Evolutionary conservation across 2,797 vertebrate species (phyloP).

Genomic region (Zenarchopterus dispar): DNA sequence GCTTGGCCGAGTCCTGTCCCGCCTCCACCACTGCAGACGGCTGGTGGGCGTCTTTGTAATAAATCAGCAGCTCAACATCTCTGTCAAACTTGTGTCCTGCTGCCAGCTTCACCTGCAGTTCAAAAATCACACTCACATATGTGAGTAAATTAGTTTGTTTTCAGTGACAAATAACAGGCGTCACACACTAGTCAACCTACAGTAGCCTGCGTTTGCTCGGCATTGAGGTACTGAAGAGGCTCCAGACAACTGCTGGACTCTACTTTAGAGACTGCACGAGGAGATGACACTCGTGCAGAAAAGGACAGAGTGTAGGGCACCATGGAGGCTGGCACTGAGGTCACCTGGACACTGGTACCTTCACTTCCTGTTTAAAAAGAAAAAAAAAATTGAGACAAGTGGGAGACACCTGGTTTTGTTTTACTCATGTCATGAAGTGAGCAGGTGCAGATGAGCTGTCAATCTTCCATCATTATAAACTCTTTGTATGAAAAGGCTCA

Average conservation of each 20-base stretch:
- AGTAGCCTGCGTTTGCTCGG: conserved; percentile 79
- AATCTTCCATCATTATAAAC: neutral
- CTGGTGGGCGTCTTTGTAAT: conserved; percentile 82
- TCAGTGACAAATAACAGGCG: neutral
- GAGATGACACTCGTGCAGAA: conserved; percentile 74
- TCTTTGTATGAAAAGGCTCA: neutral
- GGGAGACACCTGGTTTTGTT: neutral
- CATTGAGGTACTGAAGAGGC: conserved; percentile 74
- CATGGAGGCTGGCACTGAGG: conserved; percentile 63
- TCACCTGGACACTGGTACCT: conserved; percentile 53
- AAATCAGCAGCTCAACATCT: conserved; percentile 86
- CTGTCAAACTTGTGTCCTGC: conserved; percentile 82
- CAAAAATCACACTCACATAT: neutral
- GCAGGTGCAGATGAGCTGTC: neutral
- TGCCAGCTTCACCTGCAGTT: conserved; percentile 8
- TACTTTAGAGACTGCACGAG: conserved; percentile 79
- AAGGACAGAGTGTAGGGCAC: conserved; percentile 84
- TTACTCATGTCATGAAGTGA: neutral
- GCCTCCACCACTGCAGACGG: conserved; percentile 84
- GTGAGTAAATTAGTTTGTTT: neutral
- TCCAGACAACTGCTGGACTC: conserved; percentile 83
- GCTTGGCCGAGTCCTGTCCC: conserved; percentile 59
- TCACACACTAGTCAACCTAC: conserved; percentile 70
- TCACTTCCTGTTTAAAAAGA: conserved; percentile 41
- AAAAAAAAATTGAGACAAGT: neutral